phyloP scores from a whole-genome alignment of 2,797 vertebrate genomes.

The Sandelia bainsii region DNA sequence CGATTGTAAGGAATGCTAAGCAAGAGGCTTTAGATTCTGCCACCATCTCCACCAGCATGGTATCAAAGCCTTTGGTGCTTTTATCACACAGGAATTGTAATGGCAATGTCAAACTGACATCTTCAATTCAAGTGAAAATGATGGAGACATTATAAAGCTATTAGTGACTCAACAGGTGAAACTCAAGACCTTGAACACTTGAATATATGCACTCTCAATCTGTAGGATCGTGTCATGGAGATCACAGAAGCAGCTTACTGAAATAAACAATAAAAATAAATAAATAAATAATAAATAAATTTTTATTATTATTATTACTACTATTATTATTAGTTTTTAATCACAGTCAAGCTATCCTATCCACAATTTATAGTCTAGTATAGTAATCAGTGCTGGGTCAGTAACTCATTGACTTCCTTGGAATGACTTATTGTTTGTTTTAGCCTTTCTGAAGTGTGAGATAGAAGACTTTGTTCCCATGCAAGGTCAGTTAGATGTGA shows the following conservation, averaged over 20 bases:
- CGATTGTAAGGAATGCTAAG: conserved; percentile 60
- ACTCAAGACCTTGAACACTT: conserved; percentile 6
- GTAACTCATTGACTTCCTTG: conserved; percentile 8
- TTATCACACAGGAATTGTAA: conserved; percentile 33
- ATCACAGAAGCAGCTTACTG: conserved; percentile 9
- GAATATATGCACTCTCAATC: conserved; percentile 5
- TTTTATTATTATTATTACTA: background rate
- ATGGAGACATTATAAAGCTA: conserved; percentile 49
- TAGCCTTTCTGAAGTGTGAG: background rate
- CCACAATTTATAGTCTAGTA: background rate
- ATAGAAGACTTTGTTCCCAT: background rate
- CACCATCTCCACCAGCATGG: conserved; percentile 29
- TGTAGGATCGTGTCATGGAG: background rate
- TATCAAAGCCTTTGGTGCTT: conserved; percentile 30
- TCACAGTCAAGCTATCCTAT: background rate
- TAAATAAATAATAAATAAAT: no score
- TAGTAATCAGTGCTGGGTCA: conserved; percentile 16
- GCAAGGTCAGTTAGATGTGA: no score
- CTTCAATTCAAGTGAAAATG: conserved; percentile 24
- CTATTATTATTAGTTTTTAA: no score
- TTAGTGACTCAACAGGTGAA: conserved; percentile 40
- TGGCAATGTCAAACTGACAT: conserved; percentile 36
- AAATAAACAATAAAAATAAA: background rate
- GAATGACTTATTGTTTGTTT: conserved; percentile 2
- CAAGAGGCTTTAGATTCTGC: conserved; percentile 43